Evolutionary conservation across 2,113 vertebrate species (phyloP).

Genomic region (Balaeniceps rex): DNA sequence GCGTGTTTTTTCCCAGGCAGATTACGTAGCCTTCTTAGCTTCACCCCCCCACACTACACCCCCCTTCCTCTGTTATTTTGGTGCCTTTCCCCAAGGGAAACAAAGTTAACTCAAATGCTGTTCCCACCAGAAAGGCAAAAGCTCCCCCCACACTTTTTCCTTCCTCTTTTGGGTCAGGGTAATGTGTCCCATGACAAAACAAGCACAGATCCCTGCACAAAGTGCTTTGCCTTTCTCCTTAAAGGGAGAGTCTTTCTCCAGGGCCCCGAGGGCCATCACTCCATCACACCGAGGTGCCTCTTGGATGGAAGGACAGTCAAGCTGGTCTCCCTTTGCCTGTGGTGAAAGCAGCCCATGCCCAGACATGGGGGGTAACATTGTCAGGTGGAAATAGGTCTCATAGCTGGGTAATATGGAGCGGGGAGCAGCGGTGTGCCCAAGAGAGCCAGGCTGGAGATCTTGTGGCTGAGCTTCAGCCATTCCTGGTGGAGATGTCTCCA

Average conservation of each 20-base stretch:
- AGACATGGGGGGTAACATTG: fast-evolving
- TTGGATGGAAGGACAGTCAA: fast-evolving
- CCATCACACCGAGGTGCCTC: not conserved
- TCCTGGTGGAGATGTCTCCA: not conserved
- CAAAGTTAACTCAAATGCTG: not conserved
- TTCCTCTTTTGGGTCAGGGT: slow-evolving; percentile 66
- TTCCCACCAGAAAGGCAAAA: slow-evolving; percentile 69
- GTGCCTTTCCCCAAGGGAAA: slow-evolving; percentile 68
- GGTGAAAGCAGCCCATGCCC: not conserved
- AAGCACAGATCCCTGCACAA: slow-evolving; percentile 33
- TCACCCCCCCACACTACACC: not conserved
- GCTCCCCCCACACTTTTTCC: slow-evolving; percentile 25
- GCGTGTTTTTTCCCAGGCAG: slow-evolving; percentile 56
- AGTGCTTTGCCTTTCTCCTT: slow-evolving; percentile 50
- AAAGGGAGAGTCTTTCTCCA: slow-evolving; percentile 20
- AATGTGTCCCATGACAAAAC: slow-evolving; percentile 65
- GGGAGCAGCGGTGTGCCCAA: too few species aligned
- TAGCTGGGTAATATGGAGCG: not conserved
- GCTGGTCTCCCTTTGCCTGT: not conserved
- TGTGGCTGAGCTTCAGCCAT: not conserved
- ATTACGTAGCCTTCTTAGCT: slow-evolving; percentile 38
- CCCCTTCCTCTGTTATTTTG: slow-evolving; percentile 70
- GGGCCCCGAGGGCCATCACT: not conserved
- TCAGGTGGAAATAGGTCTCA: not conserved
- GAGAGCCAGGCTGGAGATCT: not conserved